Conservation (phyloP, 2,797 vertebrate genomes). For the Eulemur mongoz region DNA sequence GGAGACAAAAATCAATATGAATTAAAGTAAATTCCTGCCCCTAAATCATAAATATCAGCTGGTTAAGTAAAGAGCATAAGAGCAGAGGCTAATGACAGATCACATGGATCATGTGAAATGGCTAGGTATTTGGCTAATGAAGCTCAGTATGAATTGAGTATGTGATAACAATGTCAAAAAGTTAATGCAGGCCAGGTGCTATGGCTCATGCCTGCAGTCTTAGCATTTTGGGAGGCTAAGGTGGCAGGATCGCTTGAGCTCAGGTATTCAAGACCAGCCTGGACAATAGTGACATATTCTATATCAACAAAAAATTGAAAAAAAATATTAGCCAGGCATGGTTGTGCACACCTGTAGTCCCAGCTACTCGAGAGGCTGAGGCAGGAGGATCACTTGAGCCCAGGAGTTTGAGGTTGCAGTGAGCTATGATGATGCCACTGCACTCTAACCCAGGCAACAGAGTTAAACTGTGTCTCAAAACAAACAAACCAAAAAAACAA, state of each 20-base stretch:
- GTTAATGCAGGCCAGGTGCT: background rate
- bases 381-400: background rate
- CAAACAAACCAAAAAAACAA: background rate
- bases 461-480: background rate
- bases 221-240: background rate
- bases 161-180: background rate
- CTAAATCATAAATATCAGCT: conserved; percentile 46
- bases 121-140: background rate
- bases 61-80: background rate
- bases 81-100: background rate
- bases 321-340: background rate
- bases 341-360: background rate
- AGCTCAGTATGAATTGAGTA: background rate
- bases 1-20: conserved; percentile 61
- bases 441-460: background rate
- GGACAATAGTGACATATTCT: too few relatives aligned
- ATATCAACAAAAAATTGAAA: too few relatives aligned
- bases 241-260: background rate
- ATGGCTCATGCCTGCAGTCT: background rate
- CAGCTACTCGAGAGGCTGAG: background rate
- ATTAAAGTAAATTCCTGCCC: conserved; percentile 31
- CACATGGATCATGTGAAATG: background rate
- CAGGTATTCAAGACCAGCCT: background rate
- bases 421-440: background rate
- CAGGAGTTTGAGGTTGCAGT: background rate